phyloP scores from a whole-genome alignment of 2,888 invertebrate genomes.

The Oxystoma pomonae region DNA sequence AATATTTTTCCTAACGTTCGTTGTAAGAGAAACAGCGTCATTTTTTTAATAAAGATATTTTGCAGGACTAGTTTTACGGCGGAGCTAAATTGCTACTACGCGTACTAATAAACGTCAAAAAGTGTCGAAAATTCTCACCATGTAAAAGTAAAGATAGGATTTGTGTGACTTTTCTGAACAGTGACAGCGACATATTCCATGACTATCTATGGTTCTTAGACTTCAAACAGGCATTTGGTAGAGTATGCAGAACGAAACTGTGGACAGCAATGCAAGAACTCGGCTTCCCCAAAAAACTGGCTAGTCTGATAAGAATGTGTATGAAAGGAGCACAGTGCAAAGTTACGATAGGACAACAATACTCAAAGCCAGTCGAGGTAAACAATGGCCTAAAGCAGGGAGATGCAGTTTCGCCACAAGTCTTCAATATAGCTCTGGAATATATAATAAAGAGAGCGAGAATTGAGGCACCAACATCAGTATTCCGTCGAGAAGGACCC shows the following conservation, averaged over 20 bases:
- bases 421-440: background rate
- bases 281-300: conserved; percentile 15
- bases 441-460: background rate
- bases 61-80: too few relatives aligned
- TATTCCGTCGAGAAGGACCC: too few relatives aligned
- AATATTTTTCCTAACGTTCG: too few relatives aligned
- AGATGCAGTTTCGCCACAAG: background rate
- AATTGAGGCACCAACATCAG: background rate
- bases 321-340: conserved; percentile 4
- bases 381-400: conserved; percentile 2
- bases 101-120: too few relatives aligned
- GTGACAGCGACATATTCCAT: too few relatives aligned
- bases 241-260: conserved; percentile 9
- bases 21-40: too few relatives aligned
- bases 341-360: conserved; percentile 1
- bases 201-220: too few relatives aligned
- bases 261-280: conserved; percentile 17
- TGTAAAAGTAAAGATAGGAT: too few relatives aligned
- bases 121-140: too few relatives aligned
- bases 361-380: background rate
- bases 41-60: too few relatives aligned
- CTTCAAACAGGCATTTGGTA: conserved; percentile 19
- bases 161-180: too few relatives aligned
- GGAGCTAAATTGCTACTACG: too few relatives aligned
- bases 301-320: conserved; percentile 4